Evolutionary conservation across 2,888 invertebrate genomes (phyloP).

Genomic region (Cantharis lateralis): DNA sequence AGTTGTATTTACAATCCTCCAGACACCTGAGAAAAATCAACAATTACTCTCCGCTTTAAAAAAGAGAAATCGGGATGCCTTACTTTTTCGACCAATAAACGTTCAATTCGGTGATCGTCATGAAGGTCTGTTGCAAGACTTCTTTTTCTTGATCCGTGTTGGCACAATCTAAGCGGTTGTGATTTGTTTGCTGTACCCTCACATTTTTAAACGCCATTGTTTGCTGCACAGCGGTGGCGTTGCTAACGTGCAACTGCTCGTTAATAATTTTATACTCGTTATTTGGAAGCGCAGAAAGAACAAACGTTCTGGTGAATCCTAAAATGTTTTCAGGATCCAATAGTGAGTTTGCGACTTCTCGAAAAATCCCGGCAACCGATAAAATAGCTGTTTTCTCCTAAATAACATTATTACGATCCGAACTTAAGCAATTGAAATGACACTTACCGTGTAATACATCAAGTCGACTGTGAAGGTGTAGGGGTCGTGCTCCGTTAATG

Average conservation of each 20-base stretch:
- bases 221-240: conserved; percentile 46
- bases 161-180: conserved; percentile 34
- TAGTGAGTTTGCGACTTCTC: conserved; percentile 60
- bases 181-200: conserved; percentile 29
- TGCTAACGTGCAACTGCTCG: conserved; percentile 68
- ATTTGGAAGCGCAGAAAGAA: conserved; percentile 56
- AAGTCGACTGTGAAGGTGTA: conserved; percentile 70
- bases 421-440: not conserved
- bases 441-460: conserved; percentile 60
- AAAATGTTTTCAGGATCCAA: conserved; percentile 59
- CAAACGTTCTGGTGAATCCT: conserved; percentile 64
- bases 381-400: conserved; percentile 59
- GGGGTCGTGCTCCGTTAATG: conserved; percentile 68
- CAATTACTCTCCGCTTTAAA: not conserved
- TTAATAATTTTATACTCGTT: conserved; percentile 67
- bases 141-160: conserved; percentile 41
- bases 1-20: conserved; percentile 67
- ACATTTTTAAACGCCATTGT: conserved; percentile 42
- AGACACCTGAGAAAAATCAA: conserved; percentile 60
- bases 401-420: conserved; percentile 27
- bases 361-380: conserved; percentile 68
- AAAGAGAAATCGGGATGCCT: not conserved
- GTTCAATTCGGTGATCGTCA: conserved; percentile 45
- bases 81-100: conserved; percentile 50
- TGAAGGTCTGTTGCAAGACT: conserved; percentile 43